Evolutionary conservation across 2,113 vertebrate species (phyloP).

Genomic region (Peromyscus polionotus): DNA sequence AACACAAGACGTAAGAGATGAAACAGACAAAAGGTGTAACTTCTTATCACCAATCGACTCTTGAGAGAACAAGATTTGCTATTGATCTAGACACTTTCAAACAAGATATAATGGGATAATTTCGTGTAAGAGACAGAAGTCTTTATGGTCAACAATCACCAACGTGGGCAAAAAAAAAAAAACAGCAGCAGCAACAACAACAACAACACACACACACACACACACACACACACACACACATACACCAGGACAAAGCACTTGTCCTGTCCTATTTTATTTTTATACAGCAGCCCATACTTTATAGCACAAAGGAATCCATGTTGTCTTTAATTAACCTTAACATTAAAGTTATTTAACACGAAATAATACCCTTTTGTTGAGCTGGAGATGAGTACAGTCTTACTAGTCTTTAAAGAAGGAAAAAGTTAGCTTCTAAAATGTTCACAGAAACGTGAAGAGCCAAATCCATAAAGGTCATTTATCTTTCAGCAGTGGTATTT

Average conservation of each 20-base stretch:
- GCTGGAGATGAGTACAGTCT: background rate
- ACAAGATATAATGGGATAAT: background rate
- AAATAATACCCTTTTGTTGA: conserved; percentile 34
- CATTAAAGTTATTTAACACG: conserved; percentile 53
- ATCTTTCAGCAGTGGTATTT: conserved; percentile 63
- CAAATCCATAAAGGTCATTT: conserved; percentile 62
- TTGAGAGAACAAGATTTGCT: background rate
- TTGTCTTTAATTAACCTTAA: conserved; percentile 63
- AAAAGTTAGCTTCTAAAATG: conserved; percentile 30
- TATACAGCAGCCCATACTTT: background rate
- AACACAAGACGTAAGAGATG: background rate
- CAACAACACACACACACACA: background rate
- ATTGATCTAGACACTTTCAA: conserved; percentile 58
- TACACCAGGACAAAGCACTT: background rate
- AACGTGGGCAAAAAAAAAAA: background rate
- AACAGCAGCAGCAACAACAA: background rate
- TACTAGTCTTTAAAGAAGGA: background rate
- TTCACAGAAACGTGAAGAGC: conserved; percentile 53
- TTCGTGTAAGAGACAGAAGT: background rate
- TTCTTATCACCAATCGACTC: conserved; percentile 28
- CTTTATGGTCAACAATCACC: background rate
- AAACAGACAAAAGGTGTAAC: background rate
- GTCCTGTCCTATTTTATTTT: background rate
- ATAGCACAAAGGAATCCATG: conserved; percentile 26
- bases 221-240: background rate